Base-by-base conservation (phyloP, 2,888 invertebrate species). In the Gonocerus acuteangulatus region DNA sequence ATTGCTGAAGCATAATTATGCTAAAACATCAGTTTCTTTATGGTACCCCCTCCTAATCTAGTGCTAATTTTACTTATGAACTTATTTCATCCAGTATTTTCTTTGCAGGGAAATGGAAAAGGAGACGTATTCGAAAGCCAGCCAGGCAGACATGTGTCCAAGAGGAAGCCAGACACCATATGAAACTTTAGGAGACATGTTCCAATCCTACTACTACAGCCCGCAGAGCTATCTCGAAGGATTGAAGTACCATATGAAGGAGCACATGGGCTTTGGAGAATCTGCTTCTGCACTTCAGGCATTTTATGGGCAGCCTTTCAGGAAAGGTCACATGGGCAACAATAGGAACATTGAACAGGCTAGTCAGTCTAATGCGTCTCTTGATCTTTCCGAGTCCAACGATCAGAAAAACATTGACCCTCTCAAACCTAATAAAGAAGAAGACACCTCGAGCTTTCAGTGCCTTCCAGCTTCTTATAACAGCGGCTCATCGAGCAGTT, bases 151-250 rank as follows among this genome's bases (percentile, higher is more conserved):
- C 7, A 4, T 39, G 4, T 9, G n/a, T 13, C 4, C 4, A 6
- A 39, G 39, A 15, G n/a, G n/a, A 39, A 15, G 39, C 15, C 39
- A 39, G 39, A 21, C 36, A 39, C 19, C 22, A 3, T 54, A 39
- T 9, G 54, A 54, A 2, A 36, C 54, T 2, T 39, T 54, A n/a
- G 39, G 39, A 9, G 54, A 54, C 2, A 54, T 54, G 54, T 54
- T 54, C 42, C 57, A 57, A 32, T 45, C 27, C 15, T 57, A 57
- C 44, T 57, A 57, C 45, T 57, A 21, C 45, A 47, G 42, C 19
- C 47, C 57, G 0, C 18, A 34, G 0, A 57, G 57, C 32, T 57
- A 57, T 19, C 27, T 47, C 2, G 19, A 57, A 15, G 47, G 57
- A 13, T 23, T 57, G 19, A 47, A 57, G 45, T 45, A 45, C 19